A percentile compares a stretch with the other conserved stretches of the same genome.
Conservation (phyloP, 1,140 invertebrate species). For the Anoplolepis gracilipes region DNA sequence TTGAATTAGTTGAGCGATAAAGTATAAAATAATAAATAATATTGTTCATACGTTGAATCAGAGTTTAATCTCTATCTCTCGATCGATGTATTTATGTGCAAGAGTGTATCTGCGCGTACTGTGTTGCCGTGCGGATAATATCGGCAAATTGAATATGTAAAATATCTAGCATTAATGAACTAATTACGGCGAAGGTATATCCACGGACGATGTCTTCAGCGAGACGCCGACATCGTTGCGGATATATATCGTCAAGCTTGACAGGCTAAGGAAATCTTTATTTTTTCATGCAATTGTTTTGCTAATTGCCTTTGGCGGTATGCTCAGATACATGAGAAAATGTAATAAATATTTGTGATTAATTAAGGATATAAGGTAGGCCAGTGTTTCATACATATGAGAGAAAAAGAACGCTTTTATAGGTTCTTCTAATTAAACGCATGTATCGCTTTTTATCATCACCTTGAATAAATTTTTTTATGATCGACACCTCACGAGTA, state of each 20-base stretch:
- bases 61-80: conserved; percentile 28
- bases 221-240: conserved; percentile 59
- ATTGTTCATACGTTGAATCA: not conserved
- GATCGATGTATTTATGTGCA: conserved; percentile 3
- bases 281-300: conserved; percentile 71
- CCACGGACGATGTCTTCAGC: conserved; percentile 57
- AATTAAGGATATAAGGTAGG: conserved; percentile 73
- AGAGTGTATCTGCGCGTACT: not conserved
- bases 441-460: conserved; percentile 57
- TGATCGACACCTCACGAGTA: not conserved
- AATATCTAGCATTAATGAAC: conserved; percentile 68
- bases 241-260: conserved; percentile 64
- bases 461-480: conserved; percentile 59
- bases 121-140: conserved; percentile 37
- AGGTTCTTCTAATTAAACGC: conserved; percentile 72
- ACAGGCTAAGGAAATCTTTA: conserved; percentile 65
- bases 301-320: conserved; percentile 74
- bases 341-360: conserved; percentile 79
- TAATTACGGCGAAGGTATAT: conserved; percentile 72
- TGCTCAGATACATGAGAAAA: conserved; percentile 66
- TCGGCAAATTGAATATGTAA: conserved; percentile 64
- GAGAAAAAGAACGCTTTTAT: conserved; percentile 49
- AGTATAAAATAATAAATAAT: not conserved
- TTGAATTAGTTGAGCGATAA: not conserved
- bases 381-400: conserved; percentile 32